Evolutionary conservation across 2,797 vertebrate species (phyloP).

Genomic region (Aulostomus chinensis): DNA sequence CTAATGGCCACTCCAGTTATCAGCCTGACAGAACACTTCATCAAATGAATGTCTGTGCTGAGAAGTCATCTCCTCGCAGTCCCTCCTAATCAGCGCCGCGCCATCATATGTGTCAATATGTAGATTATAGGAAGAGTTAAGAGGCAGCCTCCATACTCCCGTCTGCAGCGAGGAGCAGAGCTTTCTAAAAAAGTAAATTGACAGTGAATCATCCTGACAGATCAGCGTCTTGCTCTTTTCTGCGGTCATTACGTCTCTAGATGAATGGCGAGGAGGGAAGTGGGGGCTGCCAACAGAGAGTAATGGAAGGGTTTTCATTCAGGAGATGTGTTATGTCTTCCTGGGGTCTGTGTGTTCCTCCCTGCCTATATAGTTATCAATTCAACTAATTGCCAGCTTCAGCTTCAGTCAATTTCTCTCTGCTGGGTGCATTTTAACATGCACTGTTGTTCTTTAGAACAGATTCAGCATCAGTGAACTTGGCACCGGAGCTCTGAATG

Average conservation of each 20-base stretch:
- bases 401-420: constrained; percentile 48
- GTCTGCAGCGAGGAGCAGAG: constrained; percentile 20
- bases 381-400: constrained; percentile 55
- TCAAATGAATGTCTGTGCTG: constrained; percentile 23
- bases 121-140: constrained; percentile 31
- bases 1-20: constrained; percentile 13
- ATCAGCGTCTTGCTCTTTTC: constrained; percentile 63
- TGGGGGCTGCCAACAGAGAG: constrained; percentile 48
- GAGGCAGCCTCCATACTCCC: constrained; percentile 14
- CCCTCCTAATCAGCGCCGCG: constrained; percentile 24
- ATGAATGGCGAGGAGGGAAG: constrained; percentile 58
- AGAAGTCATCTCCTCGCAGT: constrained; percentile 32
- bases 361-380: constrained; percentile 32
- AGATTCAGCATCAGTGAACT: too few species aligned
- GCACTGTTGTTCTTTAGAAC: too few species aligned
- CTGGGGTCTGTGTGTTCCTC: constrained; percentile 25
- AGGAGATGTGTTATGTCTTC: constrained; percentile 41
- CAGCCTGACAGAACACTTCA: constrained; percentile 22
- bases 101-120: constrained; percentile 43
- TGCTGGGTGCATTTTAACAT: constrained; percentile 25
- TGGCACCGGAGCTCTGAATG: too few species aligned
- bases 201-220: constrained; percentile 75
- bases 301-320: constrained; percentile 66
- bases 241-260: constrained; percentile 60
- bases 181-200: constrained; percentile 62